Evolutionary conservation across 2,113 vertebrate species (phyloP).

Genomic region (Rynchops niger): DNA sequence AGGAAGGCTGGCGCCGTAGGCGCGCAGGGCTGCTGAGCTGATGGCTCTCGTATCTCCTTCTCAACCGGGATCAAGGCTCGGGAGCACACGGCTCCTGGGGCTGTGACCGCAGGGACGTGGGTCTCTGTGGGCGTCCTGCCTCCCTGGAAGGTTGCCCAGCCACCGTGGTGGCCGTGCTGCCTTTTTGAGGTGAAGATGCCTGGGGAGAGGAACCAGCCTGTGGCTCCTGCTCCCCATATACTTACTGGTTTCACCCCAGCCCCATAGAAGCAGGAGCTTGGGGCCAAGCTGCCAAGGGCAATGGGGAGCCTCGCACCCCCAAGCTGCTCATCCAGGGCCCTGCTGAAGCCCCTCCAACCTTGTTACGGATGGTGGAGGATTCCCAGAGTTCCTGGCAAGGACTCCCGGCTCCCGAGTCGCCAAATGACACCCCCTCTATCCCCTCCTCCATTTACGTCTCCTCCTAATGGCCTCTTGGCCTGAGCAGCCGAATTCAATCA

Average conservation of each 20-base stretch:
- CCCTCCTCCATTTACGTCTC: slow-evolving; percentile 10
- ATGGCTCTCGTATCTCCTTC: not conserved
- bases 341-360: not conserved
- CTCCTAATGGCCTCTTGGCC: slow-evolving; percentile 25
- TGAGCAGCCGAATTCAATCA: slow-evolving; percentile 62
- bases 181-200: not conserved
- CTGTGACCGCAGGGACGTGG: not conserved
- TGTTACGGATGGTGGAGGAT: not conserved
- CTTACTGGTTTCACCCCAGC: not conserved
- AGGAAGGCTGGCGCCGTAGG: not conserved
- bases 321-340: not conserved
- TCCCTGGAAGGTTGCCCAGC: not conserved
- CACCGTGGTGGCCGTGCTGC: rapidly evolving
- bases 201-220: not conserved
- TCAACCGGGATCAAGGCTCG: not conserved
- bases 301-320: not conserved
- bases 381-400: slow-evolving; percentile 31
- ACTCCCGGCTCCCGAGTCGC: not conserved
- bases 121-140: not conserved
- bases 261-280: not conserved
- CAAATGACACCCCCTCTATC: not conserved
- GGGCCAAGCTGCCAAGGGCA: not conserved
- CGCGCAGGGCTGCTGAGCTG: not conserved
- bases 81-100: not conserved
- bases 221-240: not conserved